These are phyloP conservation scores for Trachelus stipa DNA, from an alignment of 2,888 invertebrate genomes.

Conservation along the genomic window DNA sequence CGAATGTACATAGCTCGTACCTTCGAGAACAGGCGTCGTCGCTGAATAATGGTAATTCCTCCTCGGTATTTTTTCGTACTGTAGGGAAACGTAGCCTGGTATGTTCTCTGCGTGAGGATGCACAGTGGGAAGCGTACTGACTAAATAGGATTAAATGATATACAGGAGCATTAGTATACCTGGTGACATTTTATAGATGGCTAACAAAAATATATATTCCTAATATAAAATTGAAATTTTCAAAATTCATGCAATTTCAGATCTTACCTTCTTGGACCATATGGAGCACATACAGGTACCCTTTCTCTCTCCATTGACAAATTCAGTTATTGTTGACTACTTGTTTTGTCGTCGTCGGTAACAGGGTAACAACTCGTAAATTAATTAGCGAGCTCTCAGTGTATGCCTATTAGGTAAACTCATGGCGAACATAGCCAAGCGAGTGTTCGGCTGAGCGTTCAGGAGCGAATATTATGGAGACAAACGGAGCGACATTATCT, in stretches of 20 bases:
- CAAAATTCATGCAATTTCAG: neutral
- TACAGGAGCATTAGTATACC: neutral
- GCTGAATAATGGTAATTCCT: neutral
- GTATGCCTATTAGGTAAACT: conserved; percentile 48
- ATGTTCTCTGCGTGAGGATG: neutral
- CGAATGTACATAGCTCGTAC: neutral
- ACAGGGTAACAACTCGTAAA: conserved; percentile 51
- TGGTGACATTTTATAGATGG: neutral
- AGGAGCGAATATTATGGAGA: conserved; percentile 49
- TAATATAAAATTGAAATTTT: neutral
- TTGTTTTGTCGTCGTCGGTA: conserved; percentile 34
- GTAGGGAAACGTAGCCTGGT: neutral
- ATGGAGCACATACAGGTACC: neutral
- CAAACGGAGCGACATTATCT: conserved; percentile 52
- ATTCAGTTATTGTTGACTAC: neutral
- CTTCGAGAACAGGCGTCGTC: neutral
- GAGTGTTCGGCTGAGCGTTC: conserved; percentile 20
- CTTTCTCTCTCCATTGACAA: conserved; percentile 17
- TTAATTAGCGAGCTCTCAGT: conserved; percentile 48
- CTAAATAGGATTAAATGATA: neutral
- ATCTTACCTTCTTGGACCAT: neutral
- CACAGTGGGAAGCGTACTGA: neutral
- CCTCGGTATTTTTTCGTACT: neutral
- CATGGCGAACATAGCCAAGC: conserved; percentile 31
- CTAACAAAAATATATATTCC: neutral